These are phyloP conservation scores for Solea senegalensis DNA, from an alignment of 2,113 vertebrate species.

Conservation along the genomic window DNA sequence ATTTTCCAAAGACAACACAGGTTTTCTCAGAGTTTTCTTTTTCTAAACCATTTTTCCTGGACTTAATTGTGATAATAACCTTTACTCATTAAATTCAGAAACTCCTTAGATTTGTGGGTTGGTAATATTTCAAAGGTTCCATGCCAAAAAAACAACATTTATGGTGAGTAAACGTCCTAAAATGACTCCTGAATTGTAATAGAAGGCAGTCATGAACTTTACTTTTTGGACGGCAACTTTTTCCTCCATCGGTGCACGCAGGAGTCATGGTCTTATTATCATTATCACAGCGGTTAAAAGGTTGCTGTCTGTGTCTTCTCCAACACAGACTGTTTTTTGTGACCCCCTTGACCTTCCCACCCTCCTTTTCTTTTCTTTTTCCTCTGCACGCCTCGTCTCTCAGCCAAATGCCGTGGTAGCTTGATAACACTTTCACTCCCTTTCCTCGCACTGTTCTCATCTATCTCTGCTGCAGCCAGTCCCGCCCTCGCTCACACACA, in stretches of 20 bases:
- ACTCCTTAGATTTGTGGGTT: constrained; percentile 34
- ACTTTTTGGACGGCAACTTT: constrained; percentile 22
- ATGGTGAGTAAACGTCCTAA: constrained; percentile 20
- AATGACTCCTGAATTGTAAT: constrained; percentile 52
- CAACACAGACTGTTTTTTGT: constrained; percentile 43
- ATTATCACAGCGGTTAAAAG: constrained; percentile 65
- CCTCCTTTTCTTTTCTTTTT: constrained; percentile 36
- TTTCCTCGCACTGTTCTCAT: constrained; percentile 48
- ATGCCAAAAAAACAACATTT: constrained; percentile 12
- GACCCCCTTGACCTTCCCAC: constrained; percentile 54
- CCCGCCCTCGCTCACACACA: constrained; percentile 25
- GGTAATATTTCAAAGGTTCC: constrained; percentile 40
- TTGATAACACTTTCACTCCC: constrained; percentile 61
- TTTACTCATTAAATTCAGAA: constrained; percentile 47
- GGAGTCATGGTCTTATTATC: constrained; percentile 60
- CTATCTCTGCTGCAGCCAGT: constrained; percentile 29
- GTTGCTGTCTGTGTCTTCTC: constrained; percentile 74
- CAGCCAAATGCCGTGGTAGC: constrained; percentile 57
- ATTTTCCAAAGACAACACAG: too few species aligned
- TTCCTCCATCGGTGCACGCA: constrained; percentile 33
- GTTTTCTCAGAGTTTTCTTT: too few species aligned
- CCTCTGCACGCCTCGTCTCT: constrained; percentile 58
- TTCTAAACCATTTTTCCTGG: constrained; percentile 33
- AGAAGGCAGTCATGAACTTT: constrained; percentile 31
- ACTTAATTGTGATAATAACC: constrained; percentile 20